These are phyloP conservation scores for Pararge aegeria DNA, from an alignment of 1,140 invertebrate species.

Conservation along the genomic window DNA sequence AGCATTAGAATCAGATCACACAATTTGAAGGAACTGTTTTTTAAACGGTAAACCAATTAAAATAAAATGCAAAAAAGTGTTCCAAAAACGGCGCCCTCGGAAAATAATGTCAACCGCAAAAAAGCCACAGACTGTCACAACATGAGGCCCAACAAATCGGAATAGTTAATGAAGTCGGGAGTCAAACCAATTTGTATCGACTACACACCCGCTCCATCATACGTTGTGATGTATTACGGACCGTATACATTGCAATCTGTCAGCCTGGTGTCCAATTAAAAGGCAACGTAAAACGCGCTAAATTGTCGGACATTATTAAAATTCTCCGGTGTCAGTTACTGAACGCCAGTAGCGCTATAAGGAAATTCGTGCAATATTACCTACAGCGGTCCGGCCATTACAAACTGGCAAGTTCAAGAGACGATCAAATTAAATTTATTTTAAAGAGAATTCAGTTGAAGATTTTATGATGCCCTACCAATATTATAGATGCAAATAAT, in stretches of 20 bases:
- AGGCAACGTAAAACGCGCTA: slow-evolving; percentile 3
- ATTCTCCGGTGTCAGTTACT: slow-evolving; percentile 5
- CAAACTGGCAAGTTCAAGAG: no score
- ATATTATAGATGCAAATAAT: no score
- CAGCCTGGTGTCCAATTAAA: slow-evolving; percentile 5
- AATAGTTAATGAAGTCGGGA: slow-evolving; percentile 3
- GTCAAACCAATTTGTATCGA: slow-evolving; percentile 12
- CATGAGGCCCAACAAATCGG: slow-evolving; percentile 1
- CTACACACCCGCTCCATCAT: slow-evolving; percentile 3
- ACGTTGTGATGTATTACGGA: slow-evolving; percentile 8
- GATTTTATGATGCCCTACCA: no score
- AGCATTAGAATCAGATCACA: no score
- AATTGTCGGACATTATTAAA: slow-evolving; percentile 10
- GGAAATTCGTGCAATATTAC: no score
- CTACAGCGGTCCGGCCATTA: no score
- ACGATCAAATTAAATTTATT: no score
- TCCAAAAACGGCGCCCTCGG: background rate
- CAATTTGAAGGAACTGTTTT: no score
- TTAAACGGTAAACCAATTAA: no score
- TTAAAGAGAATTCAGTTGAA: no score
- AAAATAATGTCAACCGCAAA: background rate
- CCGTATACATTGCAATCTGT: slow-evolving; percentile 4
- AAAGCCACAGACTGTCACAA: background rate
- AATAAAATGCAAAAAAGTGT: no score
- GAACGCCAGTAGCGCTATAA: background rate